A percentile compares a stretch with the other conserved stretches of the same genome.
phyloP scores from a whole-genome alignment of 2,888 invertebrate genomes.

The Pterobdella sp. region DNA sequence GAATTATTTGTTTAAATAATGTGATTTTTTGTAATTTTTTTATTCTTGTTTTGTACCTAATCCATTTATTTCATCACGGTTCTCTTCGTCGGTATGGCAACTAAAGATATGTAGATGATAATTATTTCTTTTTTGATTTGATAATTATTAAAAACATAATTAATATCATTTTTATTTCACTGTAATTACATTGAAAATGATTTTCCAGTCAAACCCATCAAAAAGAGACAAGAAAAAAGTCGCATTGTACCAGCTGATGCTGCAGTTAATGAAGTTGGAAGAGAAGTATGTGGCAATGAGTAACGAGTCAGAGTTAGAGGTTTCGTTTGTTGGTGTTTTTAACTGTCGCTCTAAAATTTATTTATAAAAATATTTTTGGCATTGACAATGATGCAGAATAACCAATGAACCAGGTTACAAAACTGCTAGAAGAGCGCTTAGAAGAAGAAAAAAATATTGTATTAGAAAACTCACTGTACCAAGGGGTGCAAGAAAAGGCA shows the following conservation, averaged over 20 bases:
- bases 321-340: no score
- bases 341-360: no score
- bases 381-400: neutral
- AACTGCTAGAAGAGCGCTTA: slow-evolving; percentile 46
- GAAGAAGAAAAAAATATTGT: slow-evolving; percentile 47
- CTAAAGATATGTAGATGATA: no score
- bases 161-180: no score
- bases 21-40: no score
- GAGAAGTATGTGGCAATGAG: slow-evolving; percentile 44
- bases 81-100: no score
- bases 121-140: no score
- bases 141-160: no score
- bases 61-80: no score
- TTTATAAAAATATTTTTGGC: neutral
- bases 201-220: slow-evolving; percentile 11
- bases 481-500: slow-evolving; percentile 51
- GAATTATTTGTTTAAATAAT: neutral
- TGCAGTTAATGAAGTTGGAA: slow-evolving; percentile 47
- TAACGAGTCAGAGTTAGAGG: slow-evolving; percentile 50
- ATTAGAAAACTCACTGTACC: slow-evolving; percentile 50
- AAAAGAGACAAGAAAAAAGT: slow-evolving; percentile 46
- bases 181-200: slow-evolving; percentile 2
- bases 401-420: slow-evolving; percentile 39
- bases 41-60: no score
- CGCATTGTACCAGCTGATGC: slow-evolving; percentile 48